These are phyloP conservation scores for Microcebus lehilahytsara DNA, from an alignment of 2,113 vertebrate genomes.

Conservation along the genomic window DNA sequence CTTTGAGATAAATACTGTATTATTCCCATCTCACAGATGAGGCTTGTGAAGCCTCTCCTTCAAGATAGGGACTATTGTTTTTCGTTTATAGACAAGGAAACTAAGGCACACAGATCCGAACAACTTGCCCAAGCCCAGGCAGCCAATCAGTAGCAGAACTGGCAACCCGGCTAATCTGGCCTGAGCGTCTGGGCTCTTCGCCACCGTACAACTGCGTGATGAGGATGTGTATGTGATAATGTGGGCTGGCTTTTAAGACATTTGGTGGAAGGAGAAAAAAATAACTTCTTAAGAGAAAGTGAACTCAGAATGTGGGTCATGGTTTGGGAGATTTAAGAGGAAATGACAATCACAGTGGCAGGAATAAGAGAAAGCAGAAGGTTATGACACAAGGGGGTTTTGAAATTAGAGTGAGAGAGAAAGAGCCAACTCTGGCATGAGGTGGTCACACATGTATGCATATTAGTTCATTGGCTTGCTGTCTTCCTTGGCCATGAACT, in stretches of 20 bases:
- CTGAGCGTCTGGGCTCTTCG: rapidly evolving
- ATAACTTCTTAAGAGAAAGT: not conserved
- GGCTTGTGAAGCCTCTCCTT: not conserved
- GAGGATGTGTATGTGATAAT: rapidly evolving
- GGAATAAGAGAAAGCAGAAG: not conserved
- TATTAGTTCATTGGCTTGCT: not conserved
- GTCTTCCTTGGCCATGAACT: not conserved
- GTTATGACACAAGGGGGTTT: not conserved
- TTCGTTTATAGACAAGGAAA: not conserved
- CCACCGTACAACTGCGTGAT: rapidly evolving
- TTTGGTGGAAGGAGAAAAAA: not conserved
- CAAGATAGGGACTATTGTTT: not conserved
- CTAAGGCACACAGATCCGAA: not conserved
- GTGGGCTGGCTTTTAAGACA: not conserved
- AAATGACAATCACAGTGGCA: not conserved
- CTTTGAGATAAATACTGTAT: rapidly evolving
- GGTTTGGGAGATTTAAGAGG: not conserved
- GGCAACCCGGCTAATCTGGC: not conserved
- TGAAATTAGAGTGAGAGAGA: not conserved
- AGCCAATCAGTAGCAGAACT: not conserved
- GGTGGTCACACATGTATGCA: rapidly evolving
- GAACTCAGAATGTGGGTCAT: not conserved
- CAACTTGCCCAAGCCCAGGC: rapidly evolving
- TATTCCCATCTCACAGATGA: not conserved
- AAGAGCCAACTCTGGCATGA: not conserved